phyloP scores from a whole-genome alignment of 2,888 invertebrate genomes.

The Microplitis manilae region DNA sequence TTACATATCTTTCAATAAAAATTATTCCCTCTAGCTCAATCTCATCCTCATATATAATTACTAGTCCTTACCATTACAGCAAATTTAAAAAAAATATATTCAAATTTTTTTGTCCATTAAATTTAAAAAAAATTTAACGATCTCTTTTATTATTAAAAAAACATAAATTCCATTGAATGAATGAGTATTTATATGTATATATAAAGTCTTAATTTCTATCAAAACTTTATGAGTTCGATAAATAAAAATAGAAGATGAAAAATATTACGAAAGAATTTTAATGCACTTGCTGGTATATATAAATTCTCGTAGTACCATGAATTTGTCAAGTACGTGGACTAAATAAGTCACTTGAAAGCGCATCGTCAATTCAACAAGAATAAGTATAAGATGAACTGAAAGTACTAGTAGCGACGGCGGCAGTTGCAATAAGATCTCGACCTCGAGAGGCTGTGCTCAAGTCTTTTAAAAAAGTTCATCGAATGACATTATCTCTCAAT shows the following conservation, averaged over 20 bases:
- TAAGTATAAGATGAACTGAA: neutral
- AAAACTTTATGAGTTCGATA: slow-evolving; percentile 16
- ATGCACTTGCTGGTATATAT: neutral
- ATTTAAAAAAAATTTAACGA: too few species aligned
- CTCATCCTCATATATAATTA: too few species aligned
- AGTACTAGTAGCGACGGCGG: neutral
- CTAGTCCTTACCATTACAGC: too few species aligned
- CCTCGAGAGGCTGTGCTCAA: neutral
- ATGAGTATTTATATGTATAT: neutral
- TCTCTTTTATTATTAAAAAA: neutral
- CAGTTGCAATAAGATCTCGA: neutral
- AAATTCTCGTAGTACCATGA: neutral
- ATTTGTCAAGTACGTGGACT: slow-evolving; percentile 9
- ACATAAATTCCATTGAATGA: neutral
- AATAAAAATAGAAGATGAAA: neutral
- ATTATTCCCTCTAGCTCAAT: too few species aligned
- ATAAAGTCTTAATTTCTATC: slow-evolving; percentile 6
- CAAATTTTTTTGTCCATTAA: too few species aligned
- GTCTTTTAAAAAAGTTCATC: slow-evolving; percentile 15
- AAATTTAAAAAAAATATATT: too few species aligned
- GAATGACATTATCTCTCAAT: slow-evolving; percentile 24
- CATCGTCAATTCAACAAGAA: slow-evolving; percentile 9
- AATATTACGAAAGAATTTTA: slow-evolving; percentile 9
- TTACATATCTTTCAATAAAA: too few species aligned
- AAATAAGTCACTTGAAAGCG: slow-evolving; percentile 8